Conservation (phyloP, 2,888 invertebrate species). For the Crioceris asparagi region DNA sequence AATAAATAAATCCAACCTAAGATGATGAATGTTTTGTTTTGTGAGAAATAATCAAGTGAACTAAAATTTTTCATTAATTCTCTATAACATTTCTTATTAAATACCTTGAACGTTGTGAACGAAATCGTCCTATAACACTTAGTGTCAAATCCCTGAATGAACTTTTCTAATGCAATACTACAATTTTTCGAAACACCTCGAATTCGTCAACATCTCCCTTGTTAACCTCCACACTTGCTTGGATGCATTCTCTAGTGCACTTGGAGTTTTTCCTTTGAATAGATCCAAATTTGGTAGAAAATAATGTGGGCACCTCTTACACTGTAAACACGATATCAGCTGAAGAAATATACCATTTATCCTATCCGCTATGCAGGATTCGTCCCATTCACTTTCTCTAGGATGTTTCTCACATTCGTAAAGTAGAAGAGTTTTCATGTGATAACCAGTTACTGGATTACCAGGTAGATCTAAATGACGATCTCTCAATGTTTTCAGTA, state of each 20-base stretch:
- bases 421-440: slow-evolving; percentile 62
- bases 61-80: too few relatives aligned
- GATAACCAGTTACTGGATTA: slow-evolving; percentile 67
- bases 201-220: slow-evolving; percentile 67
- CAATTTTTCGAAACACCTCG: slow-evolving; percentile 65
- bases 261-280: slow-evolving; percentile 67
- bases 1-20: too few relatives aligned
- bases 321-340: slow-evolving; percentile 74
- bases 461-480: slow-evolving; percentile 64
- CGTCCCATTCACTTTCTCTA: slow-evolving; percentile 71
- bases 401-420: slow-evolving; percentile 85
- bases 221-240: slow-evolving; percentile 72
- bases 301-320: slow-evolving; percentile 73
- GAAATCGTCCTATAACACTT: too few relatives aligned
- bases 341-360: slow-evolving; percentile 74
- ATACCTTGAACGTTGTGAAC: too few relatives aligned
- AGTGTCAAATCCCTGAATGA: too few relatives aligned
- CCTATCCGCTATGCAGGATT: slow-evolving; percentile 63
- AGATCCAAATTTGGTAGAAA: slow-evolving; percentile 73
- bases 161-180: too few relatives aligned
- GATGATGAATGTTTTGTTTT: too few relatives aligned
- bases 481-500: slow-evolving; percentile 67
- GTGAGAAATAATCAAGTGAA: too few relatives aligned
- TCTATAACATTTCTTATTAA: too few relatives aligned
- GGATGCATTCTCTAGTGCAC: slow-evolving; percentile 66